Percentiles rank a stretch among this genome's conserved stretches.
Conservation (phyloP, 53 echinoderm and acorn worm species). For the Temnopleurus reevesii region DNA sequence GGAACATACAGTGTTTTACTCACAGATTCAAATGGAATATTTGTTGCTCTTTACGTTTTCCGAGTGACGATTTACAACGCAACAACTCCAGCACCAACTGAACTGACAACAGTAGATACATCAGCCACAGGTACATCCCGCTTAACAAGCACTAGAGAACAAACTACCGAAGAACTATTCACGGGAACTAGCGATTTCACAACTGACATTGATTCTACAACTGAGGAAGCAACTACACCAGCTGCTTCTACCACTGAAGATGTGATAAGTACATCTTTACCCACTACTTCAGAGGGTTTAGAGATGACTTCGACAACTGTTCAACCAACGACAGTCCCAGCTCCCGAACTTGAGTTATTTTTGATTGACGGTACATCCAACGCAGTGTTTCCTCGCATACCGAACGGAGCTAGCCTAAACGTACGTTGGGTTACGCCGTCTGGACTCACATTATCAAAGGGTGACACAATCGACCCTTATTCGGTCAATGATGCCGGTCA, state of each 20-base stretch:
- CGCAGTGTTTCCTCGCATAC: not conserved
- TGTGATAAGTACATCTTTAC: too few species aligned
- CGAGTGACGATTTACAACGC: not conserved
- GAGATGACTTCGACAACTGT: not conserved
- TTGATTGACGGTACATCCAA: not conserved
- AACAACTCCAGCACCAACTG: not conserved
- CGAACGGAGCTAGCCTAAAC: not conserved
- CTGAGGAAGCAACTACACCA: too few species aligned
- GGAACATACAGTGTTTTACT: constrained; percentile 8
- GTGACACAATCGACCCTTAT: not conserved
- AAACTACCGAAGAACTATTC: too few species aligned
- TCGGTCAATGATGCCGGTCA: not conserved
- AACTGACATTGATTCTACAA: too few species aligned
- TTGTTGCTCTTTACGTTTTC: not conserved
- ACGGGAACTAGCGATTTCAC: too few species aligned
- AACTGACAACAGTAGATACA: too few species aligned
- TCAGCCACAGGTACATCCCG: too few species aligned
- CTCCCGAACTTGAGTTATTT: not conserved
- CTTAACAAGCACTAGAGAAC: not conserved
- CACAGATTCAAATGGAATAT: not conserved
- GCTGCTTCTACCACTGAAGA: too few species aligned
- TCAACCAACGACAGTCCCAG: not conserved
- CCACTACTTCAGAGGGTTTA: not conserved
- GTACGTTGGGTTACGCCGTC: not conserved
- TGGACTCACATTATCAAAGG: not conserved